Percentiles rank a stretch among this genome's conserved stretches.
phyloP scores from a whole-genome alignment of 2,797 vertebrate genomes.

The Darevskia nairensis region DNA sequence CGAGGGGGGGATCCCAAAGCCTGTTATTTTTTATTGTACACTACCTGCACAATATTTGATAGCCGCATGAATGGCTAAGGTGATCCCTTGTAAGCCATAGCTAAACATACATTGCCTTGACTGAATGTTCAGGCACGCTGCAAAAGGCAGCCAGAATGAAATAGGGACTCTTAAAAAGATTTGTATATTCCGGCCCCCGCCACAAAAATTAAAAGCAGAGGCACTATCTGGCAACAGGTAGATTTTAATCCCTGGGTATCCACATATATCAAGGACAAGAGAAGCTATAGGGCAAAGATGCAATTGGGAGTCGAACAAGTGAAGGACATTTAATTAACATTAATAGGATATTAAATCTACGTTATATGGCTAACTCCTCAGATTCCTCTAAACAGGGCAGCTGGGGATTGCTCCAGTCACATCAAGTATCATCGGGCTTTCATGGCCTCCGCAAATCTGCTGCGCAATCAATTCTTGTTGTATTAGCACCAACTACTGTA shows the following conservation, averaged over 20 bases:
- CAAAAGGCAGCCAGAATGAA: conserved; percentile 31
- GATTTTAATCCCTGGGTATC: conserved; percentile 43
- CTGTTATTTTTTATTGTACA: conserved; percentile 17
- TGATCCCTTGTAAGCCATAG: conserved; percentile 33
- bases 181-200: background rate
- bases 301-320: conserved; percentile 46
- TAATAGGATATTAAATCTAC: conserved; percentile 51
- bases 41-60: conserved; percentile 36
- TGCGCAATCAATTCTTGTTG: background rate
- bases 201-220: conserved; percentile 34
- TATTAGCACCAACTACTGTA: conserved; percentile 31
- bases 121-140: conserved; percentile 10
- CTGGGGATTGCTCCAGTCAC: fast-evolving
- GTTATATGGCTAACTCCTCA: conserved; percentile 25
- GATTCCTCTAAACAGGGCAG: conserved; percentile 36
- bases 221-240: conserved; percentile 14
- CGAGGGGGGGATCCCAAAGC: conserved; percentile 43
- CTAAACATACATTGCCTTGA: conserved; percentile 40
- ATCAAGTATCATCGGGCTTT: background rate
- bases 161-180: conserved; percentile 39
- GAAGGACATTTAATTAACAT: conserved; percentile 58
- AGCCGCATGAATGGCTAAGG: conserved; percentile 22
- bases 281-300: conserved; percentile 36
- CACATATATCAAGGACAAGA: conserved; percentile 53
- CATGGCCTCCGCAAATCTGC: conserved; percentile 16